Conservation (phyloP, 1,140 invertebrate genomes). For the Potamilus streckersoni region DNA sequence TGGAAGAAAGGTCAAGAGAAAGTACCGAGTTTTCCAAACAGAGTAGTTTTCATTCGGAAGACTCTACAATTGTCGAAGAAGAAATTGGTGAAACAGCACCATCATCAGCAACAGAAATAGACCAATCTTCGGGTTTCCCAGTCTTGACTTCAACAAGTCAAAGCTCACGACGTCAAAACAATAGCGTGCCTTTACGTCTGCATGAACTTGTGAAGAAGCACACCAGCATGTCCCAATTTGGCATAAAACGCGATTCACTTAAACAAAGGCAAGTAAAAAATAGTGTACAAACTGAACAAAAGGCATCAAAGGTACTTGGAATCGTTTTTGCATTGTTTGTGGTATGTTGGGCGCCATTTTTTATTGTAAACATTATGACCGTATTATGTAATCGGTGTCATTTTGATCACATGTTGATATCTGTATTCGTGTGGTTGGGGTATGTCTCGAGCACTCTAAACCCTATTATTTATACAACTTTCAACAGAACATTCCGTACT, state of each 20-base stretch:
- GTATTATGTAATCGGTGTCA: slow-evolving; percentile 69
- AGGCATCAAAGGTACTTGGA: slow-evolving; percentile 80
- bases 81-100: slow-evolving; percentile 1
- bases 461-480: slow-evolving; percentile 67
- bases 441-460: slow-evolving; percentile 65
- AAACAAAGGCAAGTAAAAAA: slow-evolving; percentile 38
- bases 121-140: not conserved
- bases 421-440: slow-evolving; percentile 62
- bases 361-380: slow-evolving; percentile 59
- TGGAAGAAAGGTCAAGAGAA: not conserved
- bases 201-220: slow-evolving; percentile 19
- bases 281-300: slow-evolving; percentile 83
- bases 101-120: not conserved
- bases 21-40: slow-evolving; percentile 13
- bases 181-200: slow-evolving; percentile 22
- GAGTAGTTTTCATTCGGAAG: slow-evolving; percentile 1
- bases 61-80: not conserved
- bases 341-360: slow-evolving; percentile 65
- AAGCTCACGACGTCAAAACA: not conserved
- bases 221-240: not conserved
- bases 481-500: slow-evolving; percentile 61
- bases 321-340: slow-evolving; percentile 64
- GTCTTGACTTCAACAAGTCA: not conserved
- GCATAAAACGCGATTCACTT: slow-evolving; percentile 20
- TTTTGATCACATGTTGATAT: slow-evolving; percentile 56